Conservation (phyloP, 2,797 vertebrate species). For the Halcyon smyrnensis region DNA sequence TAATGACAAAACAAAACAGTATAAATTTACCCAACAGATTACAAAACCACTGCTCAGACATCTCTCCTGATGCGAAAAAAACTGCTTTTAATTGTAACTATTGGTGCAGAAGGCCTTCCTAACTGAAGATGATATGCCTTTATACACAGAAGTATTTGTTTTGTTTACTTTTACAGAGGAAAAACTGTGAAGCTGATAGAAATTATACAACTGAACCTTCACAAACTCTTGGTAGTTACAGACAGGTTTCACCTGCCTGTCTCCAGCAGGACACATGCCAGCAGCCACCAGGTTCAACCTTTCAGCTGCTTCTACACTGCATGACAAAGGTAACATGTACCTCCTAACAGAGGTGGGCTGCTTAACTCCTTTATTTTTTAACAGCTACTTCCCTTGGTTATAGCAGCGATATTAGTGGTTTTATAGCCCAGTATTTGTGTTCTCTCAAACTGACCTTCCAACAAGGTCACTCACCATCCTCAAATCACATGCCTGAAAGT, state of each 20-base stretch:
- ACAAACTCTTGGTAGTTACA: background rate
- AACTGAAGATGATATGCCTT: background rate
- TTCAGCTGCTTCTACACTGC: background rate
- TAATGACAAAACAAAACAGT: background rate
- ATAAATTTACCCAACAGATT: background rate
- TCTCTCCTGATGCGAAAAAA: background rate
- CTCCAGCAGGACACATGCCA: background rate
- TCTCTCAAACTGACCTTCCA: background rate
- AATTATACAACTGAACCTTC: background rate
- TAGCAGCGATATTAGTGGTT: background rate
- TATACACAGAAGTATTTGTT: background rate
- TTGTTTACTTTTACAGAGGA: background rate
- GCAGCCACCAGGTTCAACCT: background rate
- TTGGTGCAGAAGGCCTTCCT: background rate
- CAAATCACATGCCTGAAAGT: rapidly evolving
- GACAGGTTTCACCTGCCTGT: background rate
- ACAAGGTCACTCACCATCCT: background rate
- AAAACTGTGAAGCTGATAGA: background rate
- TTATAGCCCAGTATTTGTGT: background rate
- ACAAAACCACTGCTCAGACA: background rate
- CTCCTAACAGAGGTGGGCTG: background rate
- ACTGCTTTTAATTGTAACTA: background rate
- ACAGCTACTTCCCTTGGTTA: background rate
- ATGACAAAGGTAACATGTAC: background rate
- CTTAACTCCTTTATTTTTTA: background rate